A percentile compares a stretch with the other conserved stretches of the same genome.
Conservation (phyloP, 1,140 invertebrate species). For the Orchestia grillus region DNA sequence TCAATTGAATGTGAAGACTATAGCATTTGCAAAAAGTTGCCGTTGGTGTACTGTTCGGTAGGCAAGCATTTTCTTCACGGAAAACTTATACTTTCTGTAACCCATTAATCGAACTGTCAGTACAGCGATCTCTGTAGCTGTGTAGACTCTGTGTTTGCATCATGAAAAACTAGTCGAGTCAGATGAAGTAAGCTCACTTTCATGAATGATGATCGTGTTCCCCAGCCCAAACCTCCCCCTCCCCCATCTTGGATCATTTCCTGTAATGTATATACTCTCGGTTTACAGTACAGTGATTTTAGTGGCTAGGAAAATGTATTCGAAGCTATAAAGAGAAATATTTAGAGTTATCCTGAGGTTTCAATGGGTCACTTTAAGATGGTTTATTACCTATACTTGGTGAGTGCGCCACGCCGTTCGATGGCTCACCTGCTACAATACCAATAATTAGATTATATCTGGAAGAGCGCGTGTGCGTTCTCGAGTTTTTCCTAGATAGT, state of each 20-base stretch:
- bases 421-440: slow-evolving; percentile 43
- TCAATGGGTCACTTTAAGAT: slow-evolving; percentile 44
- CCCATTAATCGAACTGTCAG: not conserved
- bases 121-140: not conserved
- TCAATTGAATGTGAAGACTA: not conserved
- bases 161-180: not conserved
- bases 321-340: slow-evolving; percentile 42
- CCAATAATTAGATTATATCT: slow-evolving; percentile 56
- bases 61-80: not conserved
- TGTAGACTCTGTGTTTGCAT: slow-evolving; percentile 1
- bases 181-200: not conserved
- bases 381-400: slow-evolving; percentile 49
- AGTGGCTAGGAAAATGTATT: slow-evolving; percentile 43
- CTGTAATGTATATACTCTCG: slow-evolving; percentile 51
- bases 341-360: slow-evolving; percentile 38
- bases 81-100: not conserved
- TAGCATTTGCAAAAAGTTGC: not conserved
- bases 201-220: not conserved
- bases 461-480: slow-evolving; percentile 41
- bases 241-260: not conserved
- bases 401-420: slow-evolving; percentile 42
- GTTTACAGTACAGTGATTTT: slow-evolving; percentile 51
- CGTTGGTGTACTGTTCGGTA: not conserved
- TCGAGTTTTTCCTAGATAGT: slow-evolving; percentile 53
- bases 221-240: not conserved